phyloP scores from a whole-genome alignment of 92 coral and sea anemone species.

The Bergia sp. region DNA sequence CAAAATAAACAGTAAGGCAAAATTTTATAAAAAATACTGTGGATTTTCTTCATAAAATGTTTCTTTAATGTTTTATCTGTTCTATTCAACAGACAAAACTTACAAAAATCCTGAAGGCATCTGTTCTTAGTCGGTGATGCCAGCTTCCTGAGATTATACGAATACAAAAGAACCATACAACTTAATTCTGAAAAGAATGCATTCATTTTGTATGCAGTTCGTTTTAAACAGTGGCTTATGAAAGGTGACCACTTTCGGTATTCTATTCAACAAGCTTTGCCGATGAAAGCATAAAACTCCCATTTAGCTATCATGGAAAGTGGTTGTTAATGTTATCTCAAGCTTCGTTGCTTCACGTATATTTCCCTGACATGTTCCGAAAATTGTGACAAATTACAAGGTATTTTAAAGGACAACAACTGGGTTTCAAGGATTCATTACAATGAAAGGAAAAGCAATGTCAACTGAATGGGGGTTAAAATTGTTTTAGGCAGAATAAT shows the following conservation, averaged over 20 bases:
- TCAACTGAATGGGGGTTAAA: not conserved
- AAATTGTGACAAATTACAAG: conserved; percentile 31
- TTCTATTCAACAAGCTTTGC: not conserved
- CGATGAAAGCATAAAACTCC: conserved; percentile 24
- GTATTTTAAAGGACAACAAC: not conserved
- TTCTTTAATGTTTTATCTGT: not conserved
- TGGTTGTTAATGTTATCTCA: not conserved
- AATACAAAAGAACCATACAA: conserved; percentile 10
- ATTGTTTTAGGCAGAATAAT: not conserved
- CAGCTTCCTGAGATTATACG: conserved; percentile 21
- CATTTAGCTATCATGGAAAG: conserved; percentile 13
- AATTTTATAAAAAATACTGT: not conserved
- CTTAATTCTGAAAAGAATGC: conserved; percentile 1
- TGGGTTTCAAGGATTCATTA: not conserved
- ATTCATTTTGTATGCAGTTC: conserved; percentile 7
- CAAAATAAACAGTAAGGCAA: not conserved
- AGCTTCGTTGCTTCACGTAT: not conserved
- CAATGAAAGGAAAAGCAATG: not conserved
- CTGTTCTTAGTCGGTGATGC: not conserved
- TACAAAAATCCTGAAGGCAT: not conserved
- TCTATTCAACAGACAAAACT: not conserved
- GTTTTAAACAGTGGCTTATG: conserved; percentile 6
- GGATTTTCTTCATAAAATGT: not conserved
- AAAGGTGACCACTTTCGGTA: not conserved
- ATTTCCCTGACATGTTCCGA: conserved; percentile 2